A percentile compares a stretch with the other conserved stretches of the same genome.
Conservation (phyloP, 1,140 invertebrate genomes). For the Drosophila guanche region DNA sequence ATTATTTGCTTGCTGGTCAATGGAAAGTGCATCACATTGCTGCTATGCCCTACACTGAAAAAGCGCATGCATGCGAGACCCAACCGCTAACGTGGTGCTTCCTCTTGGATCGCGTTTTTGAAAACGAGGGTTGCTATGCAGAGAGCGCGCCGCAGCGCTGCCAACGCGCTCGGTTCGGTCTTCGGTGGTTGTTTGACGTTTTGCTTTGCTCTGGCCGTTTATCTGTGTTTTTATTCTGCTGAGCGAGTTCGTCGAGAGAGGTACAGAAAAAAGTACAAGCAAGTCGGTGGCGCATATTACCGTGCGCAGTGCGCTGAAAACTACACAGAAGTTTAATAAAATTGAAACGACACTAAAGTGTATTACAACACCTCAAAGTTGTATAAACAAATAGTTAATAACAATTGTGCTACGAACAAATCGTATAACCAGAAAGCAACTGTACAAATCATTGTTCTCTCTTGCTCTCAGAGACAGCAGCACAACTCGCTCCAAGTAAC, state of each 20-base stretch:
- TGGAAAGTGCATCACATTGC: too few species aligned
- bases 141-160: slow-evolving; percentile 24
- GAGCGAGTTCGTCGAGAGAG: slow-evolving; percentile 32
- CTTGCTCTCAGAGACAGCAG: slow-evolving; percentile 2
- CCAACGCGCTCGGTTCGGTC: slow-evolving; percentile 39
- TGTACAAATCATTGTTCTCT: neutral
- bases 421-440: neutral
- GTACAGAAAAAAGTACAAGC: slow-evolving; percentile 13
- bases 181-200: slow-evolving; percentile 75
- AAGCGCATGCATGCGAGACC: too few species aligned
- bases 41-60: too few species aligned
- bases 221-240: slow-evolving; percentile 37
- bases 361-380: slow-evolving; percentile 31
- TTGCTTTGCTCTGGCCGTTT: slow-evolving; percentile 56
- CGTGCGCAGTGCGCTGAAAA: slow-evolving; percentile 45
- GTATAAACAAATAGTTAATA: slow-evolving; percentile 21
- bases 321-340: slow-evolving; percentile 8
- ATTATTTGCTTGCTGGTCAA: too few species aligned
- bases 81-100: slow-evolving; percentile 1
- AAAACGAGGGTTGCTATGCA: slow-evolving; percentile 59
- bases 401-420: slow-evolving; percentile 18
- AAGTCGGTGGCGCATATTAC: slow-evolving; percentile 26
- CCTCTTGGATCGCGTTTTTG: slow-evolving; percentile 39
- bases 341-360: slow-evolving; percentile 9
- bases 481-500: neutral